A percentile compares a stretch with the other conserved stretches of the same genome.
Conservation (phyloP, 2,888 invertebrate genomes). For the Eupithecia centaureata region DNA sequence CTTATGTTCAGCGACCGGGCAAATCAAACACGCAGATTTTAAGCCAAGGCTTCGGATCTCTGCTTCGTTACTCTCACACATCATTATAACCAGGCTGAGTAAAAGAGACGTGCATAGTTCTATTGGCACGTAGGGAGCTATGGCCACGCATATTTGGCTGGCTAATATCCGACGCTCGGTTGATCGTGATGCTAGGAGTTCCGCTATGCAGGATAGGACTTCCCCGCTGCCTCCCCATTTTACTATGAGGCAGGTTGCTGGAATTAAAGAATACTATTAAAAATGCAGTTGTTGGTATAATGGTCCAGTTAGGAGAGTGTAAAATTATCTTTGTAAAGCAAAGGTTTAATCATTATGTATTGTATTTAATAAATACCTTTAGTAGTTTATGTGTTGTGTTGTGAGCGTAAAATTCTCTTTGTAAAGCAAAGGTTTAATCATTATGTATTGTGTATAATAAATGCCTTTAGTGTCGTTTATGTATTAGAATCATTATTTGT, state of each 20-base stretch:
- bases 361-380: too few species aligned
- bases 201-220: slow-evolving; percentile 74
- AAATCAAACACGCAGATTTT: slow-evolving; percentile 72
- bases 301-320: not conserved
- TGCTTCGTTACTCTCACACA: slow-evolving; percentile 77
- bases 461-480: too few species aligned
- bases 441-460: too few species aligned
- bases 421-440: too few species aligned
- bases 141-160: slow-evolving; percentile 74
- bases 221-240: slow-evolving; percentile 80
- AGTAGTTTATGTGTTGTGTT: too few species aligned
- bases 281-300: not conserved
- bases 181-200: slow-evolving; percentile 69
- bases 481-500: too few species aligned
- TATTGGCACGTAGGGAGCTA: slow-evolving; percentile 76
- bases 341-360: too few species aligned
- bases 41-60: slow-evolving; percentile 72
- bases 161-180: slow-evolving; percentile 69
- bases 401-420: too few species aligned
- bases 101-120: slow-evolving; percentile 77
- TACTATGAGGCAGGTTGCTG: slow-evolving; percentile 76
- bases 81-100: slow-evolving; percentile 73
- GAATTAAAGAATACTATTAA: slow-evolving; percentile 64
- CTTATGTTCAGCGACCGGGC: slow-evolving; percentile 75
- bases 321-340: not conserved